Conservation (phyloP, 1,140 invertebrate genomes). For the Condylostylus longicornis region DNA sequence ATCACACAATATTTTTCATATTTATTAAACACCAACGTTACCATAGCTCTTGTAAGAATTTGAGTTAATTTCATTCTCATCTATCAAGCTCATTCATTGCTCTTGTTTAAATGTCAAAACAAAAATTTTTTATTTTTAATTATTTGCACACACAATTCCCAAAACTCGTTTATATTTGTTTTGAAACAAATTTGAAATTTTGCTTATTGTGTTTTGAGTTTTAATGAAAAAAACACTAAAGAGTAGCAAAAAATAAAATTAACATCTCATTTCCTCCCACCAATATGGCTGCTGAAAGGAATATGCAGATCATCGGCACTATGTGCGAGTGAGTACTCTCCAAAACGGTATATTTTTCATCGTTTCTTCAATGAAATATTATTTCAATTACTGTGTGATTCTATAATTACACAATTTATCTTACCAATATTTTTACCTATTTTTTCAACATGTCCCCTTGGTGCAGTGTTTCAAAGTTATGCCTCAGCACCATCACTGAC, state of each 20-base stretch:
- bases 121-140: too few species aligned
- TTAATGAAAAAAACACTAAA: too few species aligned
- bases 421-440: slow-evolving; percentile 11
- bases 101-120: too few species aligned
- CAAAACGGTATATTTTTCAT: not conserved
- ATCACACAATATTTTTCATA: too few species aligned
- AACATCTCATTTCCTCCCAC: too few species aligned
- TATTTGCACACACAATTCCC: not conserved
- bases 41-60: too few species aligned
- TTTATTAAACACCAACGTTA: too few species aligned
- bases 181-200: not conserved
- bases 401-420: not conserved
- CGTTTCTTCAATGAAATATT: not conserved
- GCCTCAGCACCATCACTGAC: slow-evolving; percentile 61
- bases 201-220: not conserved
- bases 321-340: slow-evolving; percentile 53
- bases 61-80: too few species aligned
- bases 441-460: slow-evolving; percentile 39
- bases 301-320: slow-evolving; percentile 66
- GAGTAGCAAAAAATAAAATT: too few species aligned
- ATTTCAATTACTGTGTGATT: not conserved
- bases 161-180: slow-evolving; percentile 1
- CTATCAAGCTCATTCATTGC: too few species aligned
- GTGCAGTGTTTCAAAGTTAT: slow-evolving; percentile 64
- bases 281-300: slow-evolving; percentile 43